Conservation (phyloP, 2,888 invertebrate species). For the Isoperla grammatica region DNA sequence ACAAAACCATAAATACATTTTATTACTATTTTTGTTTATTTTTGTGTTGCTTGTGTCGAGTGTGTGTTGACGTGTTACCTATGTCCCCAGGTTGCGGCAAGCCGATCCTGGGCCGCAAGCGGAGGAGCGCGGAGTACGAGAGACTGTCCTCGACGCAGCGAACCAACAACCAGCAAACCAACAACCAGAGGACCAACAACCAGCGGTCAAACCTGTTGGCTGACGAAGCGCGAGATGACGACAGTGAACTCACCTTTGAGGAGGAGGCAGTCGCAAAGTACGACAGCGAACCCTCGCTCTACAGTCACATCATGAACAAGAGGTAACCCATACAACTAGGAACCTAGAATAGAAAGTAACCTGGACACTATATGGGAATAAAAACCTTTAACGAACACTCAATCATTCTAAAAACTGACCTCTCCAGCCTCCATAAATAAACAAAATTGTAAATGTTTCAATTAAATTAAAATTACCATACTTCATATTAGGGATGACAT, state of each 20-base stretch:
- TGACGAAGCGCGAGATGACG: conserved; percentile 22
- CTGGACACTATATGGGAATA: too few species aligned
- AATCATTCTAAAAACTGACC: too few species aligned
- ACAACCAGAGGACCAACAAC: conserved; percentile 7
- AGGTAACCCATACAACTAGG: conserved; percentile 36
- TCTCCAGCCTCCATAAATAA: too few species aligned
- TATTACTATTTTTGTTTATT: too few species aligned
- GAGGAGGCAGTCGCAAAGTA: conserved; percentile 5
- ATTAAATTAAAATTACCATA: too few species aligned
- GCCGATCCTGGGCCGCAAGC: conserved; percentile 61
- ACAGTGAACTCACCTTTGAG: conserved; percentile 6
- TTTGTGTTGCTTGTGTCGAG: too few species aligned
- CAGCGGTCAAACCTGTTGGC: conserved; percentile 21
- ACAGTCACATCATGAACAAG: conserved; percentile 40
- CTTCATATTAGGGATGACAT: too few species aligned
- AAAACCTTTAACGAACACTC: too few species aligned
- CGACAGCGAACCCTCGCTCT: neutral
- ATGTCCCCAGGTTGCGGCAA: conserved; percentile 84
- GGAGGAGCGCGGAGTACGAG: conserved; percentile 40
- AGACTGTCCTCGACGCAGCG: conserved; percentile 31
- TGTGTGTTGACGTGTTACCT: too few species aligned
- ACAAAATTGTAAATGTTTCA: too few species aligned
- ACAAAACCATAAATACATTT: too few species aligned
- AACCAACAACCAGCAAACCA: conserved; percentile 1
- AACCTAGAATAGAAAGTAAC: too few species aligned